phyloP scores from a whole-genome alignment of 2,888 invertebrate genomes.

The Hypena proboscidalis region DNA sequence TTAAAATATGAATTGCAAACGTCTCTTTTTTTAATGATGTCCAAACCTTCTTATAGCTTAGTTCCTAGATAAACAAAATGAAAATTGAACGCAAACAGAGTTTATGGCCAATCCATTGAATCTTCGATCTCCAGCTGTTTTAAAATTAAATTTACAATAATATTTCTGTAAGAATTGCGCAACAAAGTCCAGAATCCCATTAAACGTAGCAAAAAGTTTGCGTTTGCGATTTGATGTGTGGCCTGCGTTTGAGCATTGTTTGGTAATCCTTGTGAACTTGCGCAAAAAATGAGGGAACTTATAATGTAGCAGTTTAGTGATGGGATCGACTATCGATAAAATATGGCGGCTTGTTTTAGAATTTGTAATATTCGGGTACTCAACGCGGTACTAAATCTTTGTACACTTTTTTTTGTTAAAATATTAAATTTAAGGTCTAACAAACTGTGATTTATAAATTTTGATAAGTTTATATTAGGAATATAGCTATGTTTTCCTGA shows the following conservation, averaged over 20 bases:
- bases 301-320: conserved; percentile 53
- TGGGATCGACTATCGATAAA: conserved; percentile 28
- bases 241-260: conserved; percentile 76
- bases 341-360: neutral
- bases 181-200: conserved; percentile 74
- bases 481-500: too few species aligned
- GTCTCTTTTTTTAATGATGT: too few species aligned
- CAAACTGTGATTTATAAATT: too few species aligned
- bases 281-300: conserved; percentile 78
- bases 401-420: too few species aligned
- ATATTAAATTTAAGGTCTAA: too few species aligned
- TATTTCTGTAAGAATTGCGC: conserved; percentile 49
- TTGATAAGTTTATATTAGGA: too few species aligned
- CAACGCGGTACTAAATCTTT: too few species aligned
- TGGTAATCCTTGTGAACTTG: conserved; percentile 66
- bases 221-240: conserved; percentile 72
- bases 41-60: too few species aligned
- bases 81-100: conserved; percentile 3
- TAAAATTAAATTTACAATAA: conserved; percentile 40
- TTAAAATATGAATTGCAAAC: too few species aligned
- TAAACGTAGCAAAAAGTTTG: conserved; percentile 71
- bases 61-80: neutral
- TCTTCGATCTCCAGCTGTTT: conserved; percentile 33
- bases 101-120: conserved; percentile 7
- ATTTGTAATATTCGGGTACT: too few species aligned